Base-by-base conservation (phyloP, 2,113 vertebrate genomes). In the Fukomys damarensis region DNA sequence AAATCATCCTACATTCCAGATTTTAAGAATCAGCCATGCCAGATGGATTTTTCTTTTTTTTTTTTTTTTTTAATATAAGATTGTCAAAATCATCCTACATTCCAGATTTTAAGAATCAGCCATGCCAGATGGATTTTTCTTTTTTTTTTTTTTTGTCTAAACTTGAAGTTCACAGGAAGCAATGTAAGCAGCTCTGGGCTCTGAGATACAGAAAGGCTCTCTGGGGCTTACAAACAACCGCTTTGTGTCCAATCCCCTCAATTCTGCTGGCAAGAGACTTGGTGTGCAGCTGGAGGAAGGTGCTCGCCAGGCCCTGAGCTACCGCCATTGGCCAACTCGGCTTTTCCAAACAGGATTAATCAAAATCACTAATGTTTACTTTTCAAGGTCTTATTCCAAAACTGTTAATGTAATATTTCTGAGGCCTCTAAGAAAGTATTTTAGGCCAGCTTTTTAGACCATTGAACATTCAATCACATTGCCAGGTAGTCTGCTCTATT, bases 11-110 rank as follows among this genome's bases (percentile, higher is more conserved):
- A 52, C 88, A 46, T 90, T 94, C 96, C 81, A 65, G 93, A 96
- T 76, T 83, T 89, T 76, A 63, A 74, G 89, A 63, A 63, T 76
- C 52, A 41, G 88, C 76, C 43, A 76, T 0, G 0, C 94, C 94
- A 92, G 91, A 81, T 94, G 81, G 91, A 65, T 65, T 90, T 92
- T 92, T 84, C 79, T 96, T 94, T 56, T 63, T 70, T 81, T 54
- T 38, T 96, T 94, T 56, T 63, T 70, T 81, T 54, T 38, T n/a
- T n/a, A n/a, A n/a, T n/a, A n/a, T n/a, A n/a, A n/a, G n/a, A n/a
- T n/a, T n/a, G n/a, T n/a, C n/a, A n/a, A n/a, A n/a, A n/a, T n/a
- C n/a, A n/a, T n/a, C n/a, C 68, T 66, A 52, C 87, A 46, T 90
- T 94, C 96, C 81, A 65, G 93, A 96, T 76, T 83, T 89, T 74